phyloP scores from a whole-genome alignment of 2,888 invertebrate genomes.

The Chloromyia formosa region DNA sequence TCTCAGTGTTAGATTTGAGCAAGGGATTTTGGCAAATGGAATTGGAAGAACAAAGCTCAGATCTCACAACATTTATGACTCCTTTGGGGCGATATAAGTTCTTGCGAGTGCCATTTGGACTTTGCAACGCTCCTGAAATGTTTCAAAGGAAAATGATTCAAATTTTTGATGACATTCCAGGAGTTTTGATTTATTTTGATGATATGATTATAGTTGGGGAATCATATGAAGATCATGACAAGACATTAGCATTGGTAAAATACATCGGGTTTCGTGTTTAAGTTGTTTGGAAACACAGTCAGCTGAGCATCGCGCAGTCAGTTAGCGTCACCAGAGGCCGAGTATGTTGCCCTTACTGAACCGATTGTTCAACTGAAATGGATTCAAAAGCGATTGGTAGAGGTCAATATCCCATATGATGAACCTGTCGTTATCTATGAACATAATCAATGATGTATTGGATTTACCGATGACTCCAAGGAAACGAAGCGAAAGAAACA shows the following conservation, averaged over 20 bases:
- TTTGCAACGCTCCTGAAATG: constrained; percentile 44
- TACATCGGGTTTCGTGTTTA: too few species aligned
- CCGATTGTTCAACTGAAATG: too few species aligned
- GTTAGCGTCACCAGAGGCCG: too few species aligned
- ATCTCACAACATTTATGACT: constrained; percentile 48
- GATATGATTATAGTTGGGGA: constrained; percentile 51
- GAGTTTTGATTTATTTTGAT: constrained; percentile 53
- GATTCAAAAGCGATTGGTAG: too few species aligned
- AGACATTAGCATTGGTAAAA: constrained; percentile 33
- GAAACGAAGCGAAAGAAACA: too few species aligned
- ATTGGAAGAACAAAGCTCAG: constrained; percentile 43
- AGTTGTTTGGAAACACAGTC: too few species aligned
- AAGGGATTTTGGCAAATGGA: constrained; percentile 51
- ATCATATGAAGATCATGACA: constrained; percentile 47
- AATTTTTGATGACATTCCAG: constrained; percentile 45
- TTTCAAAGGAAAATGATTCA: constrained; percentile 43
- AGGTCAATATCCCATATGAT: too few species aligned
- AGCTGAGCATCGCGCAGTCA: too few species aligned
- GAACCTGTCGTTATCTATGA: too few species aligned
- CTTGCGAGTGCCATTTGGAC: constrained; percentile 47
- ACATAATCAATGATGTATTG: too few species aligned
- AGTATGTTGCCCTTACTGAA: too few species aligned
- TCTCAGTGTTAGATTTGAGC: constrained; percentile 20
- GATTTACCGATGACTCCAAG: too few species aligned
- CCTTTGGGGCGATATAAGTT: constrained; percentile 48